Evolutionary conservation across 2,888 invertebrate genomes (phyloP).

Genomic region (Smittia sp.): DNA sequence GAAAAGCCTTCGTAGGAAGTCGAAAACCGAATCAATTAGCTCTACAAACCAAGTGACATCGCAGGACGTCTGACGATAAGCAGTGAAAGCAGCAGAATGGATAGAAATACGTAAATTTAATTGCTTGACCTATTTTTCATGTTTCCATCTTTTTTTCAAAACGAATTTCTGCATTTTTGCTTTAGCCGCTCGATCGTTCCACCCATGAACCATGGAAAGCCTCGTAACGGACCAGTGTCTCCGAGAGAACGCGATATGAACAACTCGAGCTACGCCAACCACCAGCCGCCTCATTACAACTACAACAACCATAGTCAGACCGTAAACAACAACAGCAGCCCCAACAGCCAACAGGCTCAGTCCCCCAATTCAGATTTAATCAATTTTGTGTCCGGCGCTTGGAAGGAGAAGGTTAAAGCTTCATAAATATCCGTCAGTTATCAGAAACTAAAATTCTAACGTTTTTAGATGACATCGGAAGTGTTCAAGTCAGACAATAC

Average conservation of each 20-base stretch:
- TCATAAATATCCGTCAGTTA: neutral
- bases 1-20: too few relatives aligned
- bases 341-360: neutral
- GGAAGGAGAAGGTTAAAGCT: constrained; percentile 33
- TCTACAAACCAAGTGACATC: neutral
- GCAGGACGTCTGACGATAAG: neutral
- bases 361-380: constrained; percentile 27
- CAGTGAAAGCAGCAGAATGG: neutral
- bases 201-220: constrained; percentile 20
- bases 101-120: constrained; percentile 24
- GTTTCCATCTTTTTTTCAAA: constrained; percentile 9
- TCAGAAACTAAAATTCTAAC: neutral
- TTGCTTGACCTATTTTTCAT: constrained; percentile 32
- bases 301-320: neutral
- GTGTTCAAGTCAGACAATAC: constrained; percentile 20
- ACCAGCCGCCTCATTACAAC: constrained; percentile 8
- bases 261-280: constrained; percentile 8
- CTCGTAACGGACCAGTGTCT: constrained; percentile 27
- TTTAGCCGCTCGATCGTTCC: constrained; percentile 30
- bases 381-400: constrained; percentile 19
- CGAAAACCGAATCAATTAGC: neutral
- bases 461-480: constrained; percentile 19
- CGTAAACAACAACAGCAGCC: neutral
- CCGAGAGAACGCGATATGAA: constrained; percentile 16
- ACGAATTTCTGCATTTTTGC: neutral